Percentiles rank a stretch among this genome's conserved stretches.
Evolutionary conservation across 2,797 vertebrate species (phyloP).

Genomic region (Selene dorsalis): DNA sequence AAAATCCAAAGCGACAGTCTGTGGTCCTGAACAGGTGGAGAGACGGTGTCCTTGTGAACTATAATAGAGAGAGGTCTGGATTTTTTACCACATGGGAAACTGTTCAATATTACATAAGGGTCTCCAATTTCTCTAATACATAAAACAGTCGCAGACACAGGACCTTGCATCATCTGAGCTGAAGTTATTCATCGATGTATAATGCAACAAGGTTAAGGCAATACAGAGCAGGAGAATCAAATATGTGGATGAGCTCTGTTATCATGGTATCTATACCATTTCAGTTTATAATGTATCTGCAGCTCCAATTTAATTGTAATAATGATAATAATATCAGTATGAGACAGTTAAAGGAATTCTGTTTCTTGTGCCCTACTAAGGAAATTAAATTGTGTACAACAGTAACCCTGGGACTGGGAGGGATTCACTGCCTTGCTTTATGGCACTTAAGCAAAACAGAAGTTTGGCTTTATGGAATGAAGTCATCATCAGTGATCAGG

Average conservation of each 20-base stretch:
- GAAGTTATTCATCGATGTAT: constrained; percentile 70
- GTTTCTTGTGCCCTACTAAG: background rate
- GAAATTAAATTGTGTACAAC: background rate
- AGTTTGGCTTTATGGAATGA: background rate
- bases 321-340: background rate
- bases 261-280: background rate
- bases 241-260: background rate
- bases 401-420: background rate
- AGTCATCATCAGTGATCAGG: background rate
- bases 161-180: constrained; percentile 78
- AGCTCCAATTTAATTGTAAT: constrained; percentile 1
- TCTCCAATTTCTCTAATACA: constrained; percentile 80
- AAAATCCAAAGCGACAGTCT: constrained; percentile 35
- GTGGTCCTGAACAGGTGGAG: constrained; percentile 61
- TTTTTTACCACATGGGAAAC: constrained; percentile 81
- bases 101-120: constrained; percentile 83
- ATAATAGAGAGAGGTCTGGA: constrained; percentile 77
- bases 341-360: background rate
- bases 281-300: background rate
- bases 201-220: constrained; percentile 66
- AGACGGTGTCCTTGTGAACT: constrained; percentile 65
- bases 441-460: background rate
- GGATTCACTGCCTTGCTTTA: background rate
- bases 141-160: constrained; percentile 76
- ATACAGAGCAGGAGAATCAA: background rate